Conservation (phyloP, 2,797 vertebrate species). For the Chrosomus eos region DNA sequence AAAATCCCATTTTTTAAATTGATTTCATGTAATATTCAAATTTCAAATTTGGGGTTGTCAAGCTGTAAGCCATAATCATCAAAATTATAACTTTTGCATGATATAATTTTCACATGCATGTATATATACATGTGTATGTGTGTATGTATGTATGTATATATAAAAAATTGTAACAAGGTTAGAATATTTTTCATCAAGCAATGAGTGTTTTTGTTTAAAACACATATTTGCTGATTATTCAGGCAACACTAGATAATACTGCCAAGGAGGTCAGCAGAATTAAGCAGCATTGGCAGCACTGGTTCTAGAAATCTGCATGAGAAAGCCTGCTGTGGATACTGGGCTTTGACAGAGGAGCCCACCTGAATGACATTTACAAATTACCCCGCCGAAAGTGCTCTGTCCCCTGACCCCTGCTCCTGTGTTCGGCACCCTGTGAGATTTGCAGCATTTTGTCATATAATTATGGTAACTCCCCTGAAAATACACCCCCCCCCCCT, state of each 20-base stretch:
- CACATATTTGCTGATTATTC: slow-evolving; percentile 21
- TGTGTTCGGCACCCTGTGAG: slow-evolving; percentile 94
- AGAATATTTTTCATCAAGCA: background rate
- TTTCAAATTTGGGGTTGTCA: no score
- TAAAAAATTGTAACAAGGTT: background rate
- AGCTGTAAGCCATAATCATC: no score
- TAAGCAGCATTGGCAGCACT: slow-evolving; percentile 51
- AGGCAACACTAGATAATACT: slow-evolving; percentile 40
- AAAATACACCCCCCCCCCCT: slow-evolving; percentile 83
- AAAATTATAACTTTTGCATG: no score
- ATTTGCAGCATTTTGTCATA: slow-evolving; percentile 98
- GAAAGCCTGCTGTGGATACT: slow-evolving; percentile 75
- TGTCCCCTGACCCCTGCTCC: slow-evolving; percentile 95
- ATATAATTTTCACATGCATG: no score
- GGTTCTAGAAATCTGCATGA: slow-evolving; percentile 77
- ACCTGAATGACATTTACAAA: slow-evolving; percentile 99
- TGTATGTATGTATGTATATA: no score
- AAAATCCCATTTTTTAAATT: no score
- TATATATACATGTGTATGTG: no score
- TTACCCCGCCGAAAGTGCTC: slow-evolving; percentile 95
- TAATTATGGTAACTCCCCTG: slow-evolving; percentile 99
- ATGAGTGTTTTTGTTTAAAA: background rate
- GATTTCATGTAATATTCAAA: no score
- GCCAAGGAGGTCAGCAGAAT: slow-evolving; percentile 48
- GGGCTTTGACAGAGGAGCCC: slow-evolving; percentile 83